Evolutionary conservation across 2,888 invertebrate species (phyloP).

Genomic region (Cheilosia variabilis): DNA sequence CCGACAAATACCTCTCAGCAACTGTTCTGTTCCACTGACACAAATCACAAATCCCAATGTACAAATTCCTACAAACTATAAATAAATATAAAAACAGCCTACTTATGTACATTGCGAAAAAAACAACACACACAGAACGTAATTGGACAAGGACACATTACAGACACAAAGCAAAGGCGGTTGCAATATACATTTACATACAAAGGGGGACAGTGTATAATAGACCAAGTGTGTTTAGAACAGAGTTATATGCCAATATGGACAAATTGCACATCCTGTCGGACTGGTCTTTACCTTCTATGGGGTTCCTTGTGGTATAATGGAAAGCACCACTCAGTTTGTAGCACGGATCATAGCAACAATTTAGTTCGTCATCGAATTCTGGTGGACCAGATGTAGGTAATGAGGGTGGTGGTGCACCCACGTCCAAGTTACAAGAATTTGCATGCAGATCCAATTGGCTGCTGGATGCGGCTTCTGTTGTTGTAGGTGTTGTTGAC

Average conservation of each 20-base stretch:
- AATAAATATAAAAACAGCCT: neutral
- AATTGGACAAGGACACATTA: slow-evolving; percentile 32
- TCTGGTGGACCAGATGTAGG: slow-evolving; percentile 63
- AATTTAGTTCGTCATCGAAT: slow-evolving; percentile 63
- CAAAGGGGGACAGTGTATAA: slow-evolving; percentile 33
- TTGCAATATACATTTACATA: neutral
- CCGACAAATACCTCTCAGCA: too few species aligned
- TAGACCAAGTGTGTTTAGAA: slow-evolving; percentile 42
- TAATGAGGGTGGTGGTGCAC: slow-evolving; percentile 58
- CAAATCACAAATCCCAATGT: too few species aligned
- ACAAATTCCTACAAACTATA: too few species aligned
- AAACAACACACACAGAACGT: slow-evolving; percentile 7
- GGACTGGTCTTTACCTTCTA: slow-evolving; percentile 67
- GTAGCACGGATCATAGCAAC: slow-evolving; percentile 70
- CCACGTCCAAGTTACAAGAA: slow-evolving; percentile 31
- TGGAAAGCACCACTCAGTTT: slow-evolving; percentile 65
- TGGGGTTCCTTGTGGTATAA: slow-evolving; percentile 58
- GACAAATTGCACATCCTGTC: slow-evolving; percentile 43
- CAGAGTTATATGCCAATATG: slow-evolving; percentile 40
- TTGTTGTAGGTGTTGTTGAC: slow-evolving; percentile 77
- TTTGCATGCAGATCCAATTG: slow-evolving; percentile 43
- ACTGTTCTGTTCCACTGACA: too few species aligned
- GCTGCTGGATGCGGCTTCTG: slow-evolving; percentile 39
- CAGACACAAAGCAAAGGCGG: slow-evolving; percentile 12
- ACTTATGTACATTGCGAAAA: slow-evolving; percentile 10